Base-by-base conservation (phyloP, 1,140 invertebrate species). In the Drosophila bocqueti region DNA sequence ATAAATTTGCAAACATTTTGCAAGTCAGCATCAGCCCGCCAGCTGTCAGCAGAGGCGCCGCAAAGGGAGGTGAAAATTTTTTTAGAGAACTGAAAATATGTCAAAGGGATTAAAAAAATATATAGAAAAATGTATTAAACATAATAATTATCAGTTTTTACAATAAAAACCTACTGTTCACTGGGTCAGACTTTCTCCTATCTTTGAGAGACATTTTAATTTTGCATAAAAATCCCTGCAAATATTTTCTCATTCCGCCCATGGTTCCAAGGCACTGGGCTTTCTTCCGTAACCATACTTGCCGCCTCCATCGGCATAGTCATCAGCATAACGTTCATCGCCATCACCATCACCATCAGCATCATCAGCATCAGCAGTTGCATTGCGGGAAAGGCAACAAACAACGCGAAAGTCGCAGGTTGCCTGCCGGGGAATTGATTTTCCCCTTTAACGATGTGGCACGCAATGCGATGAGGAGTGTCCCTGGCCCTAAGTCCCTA, bases 1-100 rank as follows among this genome's bases (percentile, higher is more conserved):
- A 87, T 87, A 87, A 87, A 87, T 87, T 87, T 89, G 84, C 73
- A 81, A 89, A 67, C 63, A 83, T 87, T 86, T 89, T 75, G 84
- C 83, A 83, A 81, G 80, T 87, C 83, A 87, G 73, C 76, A 73
- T 75, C 69, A 60, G 49, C 65, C 57, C 43, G 73, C 64, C 64
- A 60, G 46, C 46, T 76, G 72, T 59, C 74, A 52, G 36, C 63
- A 61, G 50, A 18, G 65, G 57, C 31, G 72, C 26, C 29, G 1
- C 29, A 76, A 55, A 34, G 31, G 57, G 49, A 46, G 11, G 60
- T 31, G 16, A 34, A 21, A 21, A 42, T 57, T 29, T 63, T 29
- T 7, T 18, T n/a, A 1, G 11, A 52, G 15, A 31, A n/a, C 1
- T 34, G 3, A 10, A 34, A 34, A 34, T 34, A 11, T 34, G 31